Conservation (phyloP, 1,140 invertebrate genomes). For the Brachionus plicatilis region DNA sequence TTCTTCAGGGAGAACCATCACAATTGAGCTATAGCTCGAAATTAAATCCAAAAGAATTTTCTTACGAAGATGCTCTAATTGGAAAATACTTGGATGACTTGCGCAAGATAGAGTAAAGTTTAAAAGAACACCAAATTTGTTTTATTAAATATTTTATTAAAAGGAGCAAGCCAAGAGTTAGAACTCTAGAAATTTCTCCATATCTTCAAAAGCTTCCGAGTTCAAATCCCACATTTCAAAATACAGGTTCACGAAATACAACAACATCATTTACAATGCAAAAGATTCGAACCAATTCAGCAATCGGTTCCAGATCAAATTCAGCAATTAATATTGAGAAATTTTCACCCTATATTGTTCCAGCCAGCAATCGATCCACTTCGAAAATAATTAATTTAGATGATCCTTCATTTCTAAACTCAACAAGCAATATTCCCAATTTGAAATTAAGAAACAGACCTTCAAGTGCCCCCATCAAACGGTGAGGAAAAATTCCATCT, state of each 20-base stretch:
- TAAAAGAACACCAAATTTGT: neutral
- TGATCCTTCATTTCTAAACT: neutral
- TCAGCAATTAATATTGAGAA: neutral
- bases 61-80: conserved; percentile 30
- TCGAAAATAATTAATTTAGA: conserved; percentile 9
- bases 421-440: neutral
- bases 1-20: neutral
- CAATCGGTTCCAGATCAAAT: conserved; percentile 1
- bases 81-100: conserved; percentile 31
- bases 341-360: neutral
- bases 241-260: neutral
- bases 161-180: neutral
- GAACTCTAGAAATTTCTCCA: conserved; percentile 19
- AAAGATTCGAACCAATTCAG: conserved; percentile 4
- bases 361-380: neutral
- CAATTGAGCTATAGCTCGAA: neutral
- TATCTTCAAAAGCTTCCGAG: conserved; percentile 22
- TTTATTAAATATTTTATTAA: neutral
- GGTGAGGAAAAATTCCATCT: neutral
- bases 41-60: neutral
- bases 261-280: neutral
- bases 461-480: neutral
- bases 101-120: neutral
- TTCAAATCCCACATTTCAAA: neutral
- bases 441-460: neutral